Conservation (phyloP, 2,888 invertebrate genomes). For the Choristoneura rosaceana region DNA sequence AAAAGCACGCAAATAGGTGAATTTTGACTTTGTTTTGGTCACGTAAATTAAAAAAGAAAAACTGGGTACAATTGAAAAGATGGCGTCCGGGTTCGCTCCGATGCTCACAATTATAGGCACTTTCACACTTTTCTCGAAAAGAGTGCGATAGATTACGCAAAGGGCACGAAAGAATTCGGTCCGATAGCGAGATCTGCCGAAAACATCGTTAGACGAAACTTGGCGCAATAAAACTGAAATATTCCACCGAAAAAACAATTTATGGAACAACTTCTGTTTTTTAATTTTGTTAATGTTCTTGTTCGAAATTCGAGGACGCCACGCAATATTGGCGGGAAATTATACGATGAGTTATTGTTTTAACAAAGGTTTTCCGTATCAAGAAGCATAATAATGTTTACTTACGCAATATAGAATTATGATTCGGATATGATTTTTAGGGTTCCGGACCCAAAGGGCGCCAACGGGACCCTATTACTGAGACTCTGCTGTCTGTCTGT, state of each 20-base stretch:
- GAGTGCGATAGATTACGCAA: constrained; percentile 35
- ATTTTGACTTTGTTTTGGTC: neutral
- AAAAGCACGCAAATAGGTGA: neutral
- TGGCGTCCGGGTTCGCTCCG: neutral
- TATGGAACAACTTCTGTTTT: constrained; percentile 42
- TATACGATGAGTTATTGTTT: constrained; percentile 23
- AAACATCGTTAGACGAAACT: constrained; percentile 42
- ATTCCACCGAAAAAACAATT: constrained; percentile 41
- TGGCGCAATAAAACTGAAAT: constrained; percentile 42
- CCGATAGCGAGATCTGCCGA: constrained; percentile 34
- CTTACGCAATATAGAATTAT: too few species aligned
- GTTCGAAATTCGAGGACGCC: constrained; percentile 27
- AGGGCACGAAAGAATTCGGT: constrained; percentile 26
- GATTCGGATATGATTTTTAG: too few species aligned
- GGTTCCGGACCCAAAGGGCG: too few species aligned
- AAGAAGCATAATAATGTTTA: neutral
- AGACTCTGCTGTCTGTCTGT: too few species aligned
- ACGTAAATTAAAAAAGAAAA: neutral
- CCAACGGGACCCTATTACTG: too few species aligned
- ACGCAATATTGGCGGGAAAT: constrained; percentile 29
- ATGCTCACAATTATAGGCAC: constrained; percentile 15
- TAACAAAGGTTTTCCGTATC: neutral
- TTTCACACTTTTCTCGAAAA: constrained; percentile 19
- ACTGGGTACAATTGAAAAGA: neutral
- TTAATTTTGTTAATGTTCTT: constrained; percentile 38